Evolutionary conservation across 2,888 invertebrate species (phyloP).

Genomic region (Cryptocephalus primarius): DNA sequence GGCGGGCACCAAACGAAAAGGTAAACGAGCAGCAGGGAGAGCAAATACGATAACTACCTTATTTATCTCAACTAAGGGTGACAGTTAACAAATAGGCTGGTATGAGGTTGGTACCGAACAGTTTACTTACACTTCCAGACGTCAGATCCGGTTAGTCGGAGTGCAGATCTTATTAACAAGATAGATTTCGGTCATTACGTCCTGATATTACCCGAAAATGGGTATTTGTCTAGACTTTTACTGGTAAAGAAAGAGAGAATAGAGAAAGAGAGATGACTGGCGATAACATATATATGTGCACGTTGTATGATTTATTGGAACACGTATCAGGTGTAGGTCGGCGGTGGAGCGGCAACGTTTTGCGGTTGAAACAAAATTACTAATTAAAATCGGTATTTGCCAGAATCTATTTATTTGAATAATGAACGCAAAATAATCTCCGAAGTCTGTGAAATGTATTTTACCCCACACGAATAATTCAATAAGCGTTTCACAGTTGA

Average conservation of each 20-base stretch:
- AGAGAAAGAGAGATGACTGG: too few relatives aligned
- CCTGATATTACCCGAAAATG: slow-evolving; percentile 8
- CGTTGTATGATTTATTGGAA: too few relatives aligned
- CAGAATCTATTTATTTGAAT: too few relatives aligned
- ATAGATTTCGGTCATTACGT: slow-evolving; percentile 25
- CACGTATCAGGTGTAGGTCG: too few relatives aligned
- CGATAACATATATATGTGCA: too few relatives aligned
- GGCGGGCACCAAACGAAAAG: slow-evolving; percentile 1
- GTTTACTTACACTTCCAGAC: slow-evolving; percentile 32
- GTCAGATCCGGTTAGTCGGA: slow-evolving; percentile 28
- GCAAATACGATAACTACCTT: slow-evolving; percentile 21
- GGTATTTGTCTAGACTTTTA: slow-evolving; percentile 6
- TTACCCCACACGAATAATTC: too few relatives aligned
- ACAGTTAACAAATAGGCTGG: slow-evolving; percentile 35
- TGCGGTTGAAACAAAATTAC: too few relatives aligned
- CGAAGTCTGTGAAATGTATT: too few relatives aligned
- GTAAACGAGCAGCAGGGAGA: slow-evolving; percentile 1
- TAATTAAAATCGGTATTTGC: too few relatives aligned
- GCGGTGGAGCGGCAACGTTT: too few relatives aligned
- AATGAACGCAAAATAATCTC: too few relatives aligned
- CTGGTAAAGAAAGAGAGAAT: neutral
- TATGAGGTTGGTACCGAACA: slow-evolving; percentile 28
- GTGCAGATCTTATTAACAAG: slow-evolving; percentile 34
- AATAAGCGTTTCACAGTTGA: too few relatives aligned
- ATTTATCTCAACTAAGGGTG: slow-evolving; percentile 30